Conservation (phyloP, 2,797 vertebrate species). For the Mastacembelus armatus region DNA sequence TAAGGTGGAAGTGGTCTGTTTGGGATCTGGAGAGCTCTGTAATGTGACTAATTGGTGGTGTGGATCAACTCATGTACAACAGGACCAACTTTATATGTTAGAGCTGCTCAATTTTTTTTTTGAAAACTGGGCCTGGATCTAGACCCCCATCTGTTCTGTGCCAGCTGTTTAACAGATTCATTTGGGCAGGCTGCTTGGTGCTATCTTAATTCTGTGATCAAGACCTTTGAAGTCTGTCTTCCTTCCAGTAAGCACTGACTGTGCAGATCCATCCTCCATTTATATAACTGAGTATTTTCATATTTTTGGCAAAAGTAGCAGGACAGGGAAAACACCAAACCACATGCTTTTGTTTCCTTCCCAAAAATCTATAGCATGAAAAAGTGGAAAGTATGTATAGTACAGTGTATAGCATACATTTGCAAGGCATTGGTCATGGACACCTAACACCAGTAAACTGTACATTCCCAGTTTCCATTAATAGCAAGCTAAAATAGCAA, state of each 20-base stretch:
- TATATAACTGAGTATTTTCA: constrained; percentile 15
- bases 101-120: constrained; percentile 15
- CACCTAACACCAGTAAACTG: no score
- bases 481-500: background rate
- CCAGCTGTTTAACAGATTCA: constrained; percentile 55
- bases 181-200: constrained; percentile 24
- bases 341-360: background rate
- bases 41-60: constrained; percentile 49
- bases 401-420: no score
- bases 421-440: background rate
- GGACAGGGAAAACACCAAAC: background rate
- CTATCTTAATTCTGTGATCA: constrained; percentile 23
- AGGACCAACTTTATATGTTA: constrained; percentile 23
- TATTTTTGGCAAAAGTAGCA: constrained; percentile 18
- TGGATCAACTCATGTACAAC: constrained; percentile 28
- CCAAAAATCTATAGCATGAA: background rate
- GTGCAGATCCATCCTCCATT: constrained; percentile 43
- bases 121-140: constrained; percentile 37
- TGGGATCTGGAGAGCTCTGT: constrained; percentile 29
- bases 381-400: constrained; percentile 10
- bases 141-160: constrained; percentile 42
- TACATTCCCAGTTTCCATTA: background rate
- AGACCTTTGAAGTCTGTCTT: constrained; percentile 63
- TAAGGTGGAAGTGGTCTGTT: constrained; percentile 36
- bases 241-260: constrained; percentile 39